Evolutionary conservation across 2,888 invertebrate species (phyloP).

Genomic region (Troilus luridus): DNA sequence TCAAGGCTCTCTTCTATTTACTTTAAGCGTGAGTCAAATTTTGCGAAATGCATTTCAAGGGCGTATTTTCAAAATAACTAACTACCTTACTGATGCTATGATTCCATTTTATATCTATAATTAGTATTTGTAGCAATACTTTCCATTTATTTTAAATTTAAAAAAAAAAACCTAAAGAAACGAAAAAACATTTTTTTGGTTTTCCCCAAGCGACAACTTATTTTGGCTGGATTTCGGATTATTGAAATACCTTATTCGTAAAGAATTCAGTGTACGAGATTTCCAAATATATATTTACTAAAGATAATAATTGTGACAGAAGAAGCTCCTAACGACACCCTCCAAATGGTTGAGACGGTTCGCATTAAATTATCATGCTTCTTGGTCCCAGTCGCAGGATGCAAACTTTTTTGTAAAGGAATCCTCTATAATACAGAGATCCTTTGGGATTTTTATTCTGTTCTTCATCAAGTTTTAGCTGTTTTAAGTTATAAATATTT

Average conservation of each 20-base stretch:
- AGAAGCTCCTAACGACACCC: background rate
- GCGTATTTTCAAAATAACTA: background rate
- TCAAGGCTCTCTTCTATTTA: background rate
- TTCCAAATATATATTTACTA: background rate
- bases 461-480: background rate
- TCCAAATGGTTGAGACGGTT: background rate
- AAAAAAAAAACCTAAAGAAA: no score
- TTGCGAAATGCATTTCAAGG: conserved; percentile 20
- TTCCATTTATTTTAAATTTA: no score
- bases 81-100: background rate
- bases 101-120: no score
- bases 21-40: conserved; percentile 16
- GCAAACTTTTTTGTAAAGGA: background rate
- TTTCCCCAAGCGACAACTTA: no score
- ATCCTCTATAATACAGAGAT: background rate
- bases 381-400: background rate
- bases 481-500: background rate
- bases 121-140: no score
- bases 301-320: background rate
- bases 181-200: no score
- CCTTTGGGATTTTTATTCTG: background rate
- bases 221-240: no score
- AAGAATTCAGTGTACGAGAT: background rate
- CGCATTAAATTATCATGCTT: conserved; percentile 14
- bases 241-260: no score